phyloP scores from a whole-genome alignment of 2,888 invertebrate genomes.

The Drosophila antonietae region DNA sequence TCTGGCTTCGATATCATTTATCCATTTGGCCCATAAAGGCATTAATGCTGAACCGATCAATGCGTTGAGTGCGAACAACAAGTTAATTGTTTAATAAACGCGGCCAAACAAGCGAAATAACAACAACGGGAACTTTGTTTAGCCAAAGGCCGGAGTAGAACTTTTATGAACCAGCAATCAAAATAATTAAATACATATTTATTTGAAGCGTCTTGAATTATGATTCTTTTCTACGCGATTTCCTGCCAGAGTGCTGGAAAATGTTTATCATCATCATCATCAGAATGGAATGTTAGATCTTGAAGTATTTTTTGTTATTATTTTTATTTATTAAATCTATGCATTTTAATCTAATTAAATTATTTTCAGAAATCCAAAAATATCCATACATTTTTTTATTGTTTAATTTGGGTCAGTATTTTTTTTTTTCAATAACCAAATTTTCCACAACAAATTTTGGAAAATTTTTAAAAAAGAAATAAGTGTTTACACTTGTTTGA shows the following conservation, averaged over 20 bases:
- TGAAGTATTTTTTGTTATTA: not conserved
- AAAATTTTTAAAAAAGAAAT: not conserved
- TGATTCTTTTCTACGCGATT: not conserved
- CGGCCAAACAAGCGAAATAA: slow-evolving; percentile 2
- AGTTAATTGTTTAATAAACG: slow-evolving; percentile 65
- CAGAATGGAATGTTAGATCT: not conserved
- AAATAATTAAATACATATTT: not conserved
- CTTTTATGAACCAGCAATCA: slow-evolving; percentile 25
- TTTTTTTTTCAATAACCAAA: not conserved
- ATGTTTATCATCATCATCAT: slow-evolving; percentile 3
- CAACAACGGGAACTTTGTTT: slow-evolving; percentile 16
- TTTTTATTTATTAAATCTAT: not conserved
- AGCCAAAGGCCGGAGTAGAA: slow-evolving; percentile 3
- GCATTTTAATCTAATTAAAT: not conserved
- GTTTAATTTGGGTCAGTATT: not conserved
- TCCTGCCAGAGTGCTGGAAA: not conserved
- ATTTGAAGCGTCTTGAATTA: not conserved
- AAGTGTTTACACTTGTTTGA: not conserved
- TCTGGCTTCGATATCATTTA: slow-evolving; percentile 5
- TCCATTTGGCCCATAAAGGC: slow-evolving; percentile 49
- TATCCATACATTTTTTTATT: not conserved
- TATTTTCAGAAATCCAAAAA: not conserved
- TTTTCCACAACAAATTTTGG: not conserved
- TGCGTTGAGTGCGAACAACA: slow-evolving; percentile 67
- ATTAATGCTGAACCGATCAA: slow-evolving; percentile 71